Evolutionary conservation across 2,888 invertebrate genomes (phyloP), one percentile per base, ranked within the genome.

Genomic region (Ophion ventricosus): DNA sequence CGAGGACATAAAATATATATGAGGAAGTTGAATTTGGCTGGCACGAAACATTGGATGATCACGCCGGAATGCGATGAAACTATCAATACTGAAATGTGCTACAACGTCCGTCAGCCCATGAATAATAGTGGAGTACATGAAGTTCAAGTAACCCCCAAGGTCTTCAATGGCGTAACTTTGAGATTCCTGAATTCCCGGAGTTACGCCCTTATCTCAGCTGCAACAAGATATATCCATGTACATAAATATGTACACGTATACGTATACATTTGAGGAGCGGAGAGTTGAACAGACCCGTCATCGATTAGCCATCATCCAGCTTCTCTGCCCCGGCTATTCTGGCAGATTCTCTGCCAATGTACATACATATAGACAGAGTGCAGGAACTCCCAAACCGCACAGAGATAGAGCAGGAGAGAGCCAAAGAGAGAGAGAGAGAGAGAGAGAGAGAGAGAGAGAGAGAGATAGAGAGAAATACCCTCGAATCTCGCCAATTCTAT

Each of bases 281-380:
- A 54, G 80, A 83, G 80, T 75, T 75, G 77, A 80, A 80, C 78
- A 86, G 80, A 78, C 73, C 80, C 83, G 84, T 86, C 85, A 87
- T 87, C 87, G 87, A 87, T 87, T 87, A 85, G 87, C 87, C 85
- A 86, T 87, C 87, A 78, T 63, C 64, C 77, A 85, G 87, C 76
- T 87, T 87, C 86, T 86, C 85, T 83, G 82, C 70, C 78, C 85
- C 78, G 80, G 82, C 72, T 25, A 73, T 85, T 79, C 86, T 86
- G 82, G 82, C 85, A 70, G 64, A 84, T 84, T 81, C 69, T 64
- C 76, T 54, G 17, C 56, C 23, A 66, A 66, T 43, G 56, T 56
- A 35, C 17, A 78, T 61, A 54, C 11, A 35, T 49, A 23, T 20
- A 63, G 23, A 63, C 25, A 74, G 56, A 17, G 64, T 40, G 76